These are phyloP conservation scores for Atta cephalotes DNA, from an alignment of 1,140 invertebrate genomes.

Conservation along the genomic window DNA sequence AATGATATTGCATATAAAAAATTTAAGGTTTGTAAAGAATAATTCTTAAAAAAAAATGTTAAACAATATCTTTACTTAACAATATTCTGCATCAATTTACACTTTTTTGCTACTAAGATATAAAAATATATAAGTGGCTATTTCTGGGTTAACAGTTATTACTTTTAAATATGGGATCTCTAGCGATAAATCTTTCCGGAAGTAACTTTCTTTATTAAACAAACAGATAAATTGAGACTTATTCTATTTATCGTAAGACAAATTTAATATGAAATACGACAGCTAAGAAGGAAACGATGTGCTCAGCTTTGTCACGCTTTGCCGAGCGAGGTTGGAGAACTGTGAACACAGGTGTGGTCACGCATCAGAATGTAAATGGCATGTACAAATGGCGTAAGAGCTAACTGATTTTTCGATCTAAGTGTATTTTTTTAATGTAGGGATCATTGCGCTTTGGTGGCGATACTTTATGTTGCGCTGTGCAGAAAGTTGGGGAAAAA, in stretches of 20 bases:
- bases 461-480: slow-evolving; percentile 1
- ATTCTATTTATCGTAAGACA: not conserved
- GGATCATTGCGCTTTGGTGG: not conserved
- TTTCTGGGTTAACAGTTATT: not conserved
- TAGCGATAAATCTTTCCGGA: not conserved
- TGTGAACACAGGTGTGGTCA: slow-evolving; percentile 59
- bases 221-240: not conserved
- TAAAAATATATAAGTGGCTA: too few relatives aligned
- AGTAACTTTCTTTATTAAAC: not conserved
- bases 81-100: too few relatives aligned
- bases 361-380: slow-evolving; percentile 34
- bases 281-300: slow-evolving; percentile 17
- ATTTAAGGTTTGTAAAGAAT: too few relatives aligned
- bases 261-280: slow-evolving; percentile 2
- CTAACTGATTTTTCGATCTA: slow-evolving; percentile 33
- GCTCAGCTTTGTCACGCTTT: slow-evolving; percentile 10
- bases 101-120: too few relatives aligned
- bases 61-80: too few relatives aligned
- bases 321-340: slow-evolving; percentile 26
- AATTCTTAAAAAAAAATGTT: too few relatives aligned
- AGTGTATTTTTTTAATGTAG: slow-evolving; percentile 12
- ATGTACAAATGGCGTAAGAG: slow-evolving; percentile 13
- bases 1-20: too few relatives aligned
- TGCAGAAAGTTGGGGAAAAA: slow-evolving; percentile 12
- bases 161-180: slow-evolving; percentile 9